Base-by-base conservation (phyloP, 2,113 vertebrate genomes). In the Oenanthe melanoleuca region DNA sequence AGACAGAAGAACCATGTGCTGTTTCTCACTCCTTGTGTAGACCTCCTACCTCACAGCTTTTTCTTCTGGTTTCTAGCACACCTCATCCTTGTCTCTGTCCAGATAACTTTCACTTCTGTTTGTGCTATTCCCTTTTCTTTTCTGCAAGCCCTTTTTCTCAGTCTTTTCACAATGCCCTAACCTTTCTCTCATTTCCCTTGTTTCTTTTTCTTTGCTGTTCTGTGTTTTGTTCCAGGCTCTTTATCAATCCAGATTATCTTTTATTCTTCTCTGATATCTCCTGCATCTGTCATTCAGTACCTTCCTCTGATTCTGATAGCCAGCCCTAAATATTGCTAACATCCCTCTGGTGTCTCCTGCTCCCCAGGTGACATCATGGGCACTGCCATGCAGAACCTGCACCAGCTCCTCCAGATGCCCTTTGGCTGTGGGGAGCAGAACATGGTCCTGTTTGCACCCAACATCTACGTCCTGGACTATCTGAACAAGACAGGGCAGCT, bases 391-490 rank as follows among this genome's bases (percentile, higher is more conserved):
- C 95, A 98, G 80, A 99, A 99, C 80, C 85, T 98, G 45, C 97
- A 99, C 5, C 97, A 98, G 44, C 98, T 99, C 47, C 98, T 99
- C 57, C 78, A 28, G 94, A 98, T 99, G 98, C 99, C 99, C 0
- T 98, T 98, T 0, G 99, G 99, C 78, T 99, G 99, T 89, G 99
- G 99, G 5, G 99, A 99, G 82, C 99, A 99, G 97, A 99, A 99
- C 92, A 98, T 98, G 98, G 98, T 97, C 23, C 97, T 98, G 1
- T 98, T 99, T 79, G 98, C 98, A 50, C 98, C 99, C 61, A 99
- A 99, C 90, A 98, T 99, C 95, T 99, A 98, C 2, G 96, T 99
- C 74, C 95, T 99, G 57, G 78, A 98, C 66, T 99, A 99, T 55
- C 97, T 99, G 92, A 97, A 97, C 75, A 93, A 96, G 74, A 99